phyloP scores from a whole-genome alignment of 2,113 vertebrate genomes.

The Lipotes vexillifer region DNA sequence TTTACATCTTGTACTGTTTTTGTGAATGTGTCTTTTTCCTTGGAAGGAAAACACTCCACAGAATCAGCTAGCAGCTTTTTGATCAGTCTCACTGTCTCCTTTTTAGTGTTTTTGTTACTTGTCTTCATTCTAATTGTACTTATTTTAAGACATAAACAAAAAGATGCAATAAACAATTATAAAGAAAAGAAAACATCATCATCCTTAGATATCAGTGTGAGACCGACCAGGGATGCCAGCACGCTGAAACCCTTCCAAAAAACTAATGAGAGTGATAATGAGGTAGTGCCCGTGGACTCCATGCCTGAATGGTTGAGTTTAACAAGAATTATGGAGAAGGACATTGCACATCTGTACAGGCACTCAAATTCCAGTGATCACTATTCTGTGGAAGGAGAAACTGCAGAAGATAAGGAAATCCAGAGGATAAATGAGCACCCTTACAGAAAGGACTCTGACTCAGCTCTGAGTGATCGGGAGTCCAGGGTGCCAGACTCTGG shows the following conservation, averaged over 20 bases:
- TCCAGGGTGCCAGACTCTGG: constrained; percentile 81
- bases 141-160: constrained; percentile 83
- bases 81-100: constrained; percentile 80
- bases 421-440: constrained; percentile 87
- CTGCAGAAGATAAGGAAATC: constrained; percentile 92
- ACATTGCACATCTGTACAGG: constrained; percentile 69
- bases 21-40: constrained; percentile 89
- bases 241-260: constrained; percentile 59
- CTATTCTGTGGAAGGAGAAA: constrained; percentile 89
- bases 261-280: constrained; percentile 13
- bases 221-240: not conserved
- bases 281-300: constrained; percentile 65
- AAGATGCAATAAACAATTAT: constrained; percentile 65
- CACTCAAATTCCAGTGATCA: constrained; percentile 86
- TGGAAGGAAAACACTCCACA: constrained; percentile 68
- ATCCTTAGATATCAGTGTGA: constrained; percentile 63
- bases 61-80: constrained; percentile 77
- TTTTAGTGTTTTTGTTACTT: constrained; percentile 84
- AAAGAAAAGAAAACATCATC: constrained; percentile 72
- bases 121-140: constrained; percentile 78
- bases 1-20: constrained; percentile 84
- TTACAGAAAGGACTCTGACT: constrained; percentile 75
- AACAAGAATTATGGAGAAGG: constrained; percentile 72
- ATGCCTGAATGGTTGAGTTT: constrained; percentile 78
- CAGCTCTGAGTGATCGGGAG: constrained; percentile 49